phyloP scores from a whole-genome alignment of 1,140 invertebrate genomes.

The Drosophila elegans region DNA sequence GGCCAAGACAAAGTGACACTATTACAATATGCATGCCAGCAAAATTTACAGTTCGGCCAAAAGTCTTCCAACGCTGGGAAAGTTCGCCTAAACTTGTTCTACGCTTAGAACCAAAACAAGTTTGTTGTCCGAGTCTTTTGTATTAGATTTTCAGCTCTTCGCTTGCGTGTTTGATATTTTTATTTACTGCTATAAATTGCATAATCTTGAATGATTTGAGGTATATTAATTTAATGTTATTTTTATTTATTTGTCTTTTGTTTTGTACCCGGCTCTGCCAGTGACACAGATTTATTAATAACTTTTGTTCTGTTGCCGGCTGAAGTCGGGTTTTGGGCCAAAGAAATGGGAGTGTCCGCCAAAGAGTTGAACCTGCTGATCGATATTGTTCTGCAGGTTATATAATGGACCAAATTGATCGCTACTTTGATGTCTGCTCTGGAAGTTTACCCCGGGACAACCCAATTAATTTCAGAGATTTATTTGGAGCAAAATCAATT shows the following conservation, averaged over 20 bases:
- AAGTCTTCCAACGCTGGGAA: constrained; percentile 58
- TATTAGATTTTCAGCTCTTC: constrained; percentile 11
- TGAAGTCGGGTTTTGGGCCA: constrained; percentile 41
- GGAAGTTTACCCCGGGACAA: not conserved
- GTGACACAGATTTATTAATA: constrained; percentile 78
- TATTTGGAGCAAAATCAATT: constrained; percentile 23
- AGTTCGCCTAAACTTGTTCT: constrained; percentile 51
- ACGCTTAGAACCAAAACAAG: constrained; percentile 60
- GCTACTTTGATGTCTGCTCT: constrained; percentile 8
- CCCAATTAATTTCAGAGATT: constrained; percentile 28
- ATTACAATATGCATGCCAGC: constrained; percentile 56
- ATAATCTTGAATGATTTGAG: constrained; percentile 62
- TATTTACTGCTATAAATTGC: constrained; percentile 74
- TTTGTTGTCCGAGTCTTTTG: constrained; percentile 44
- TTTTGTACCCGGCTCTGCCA: constrained; percentile 22
- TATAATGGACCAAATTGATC: constrained; percentile 31
- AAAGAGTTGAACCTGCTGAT: constrained; percentile 5
- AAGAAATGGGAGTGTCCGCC: constrained; percentile 43
- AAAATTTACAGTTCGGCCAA: constrained; percentile 38
- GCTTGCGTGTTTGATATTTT: constrained; percentile 70
- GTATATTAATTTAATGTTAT: constrained; percentile 48
- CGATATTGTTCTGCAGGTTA: constrained; percentile 20
- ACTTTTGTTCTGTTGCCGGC: constrained; percentile 29
- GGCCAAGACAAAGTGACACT: constrained; percentile 54
- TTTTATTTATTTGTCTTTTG: constrained; percentile 9